Percentiles rank a stretch among this genome's conserved stretches.
Evolutionary conservation across 2,113 vertebrate species (phyloP).

Genomic region (Anthoscopus minutus): DNA sequence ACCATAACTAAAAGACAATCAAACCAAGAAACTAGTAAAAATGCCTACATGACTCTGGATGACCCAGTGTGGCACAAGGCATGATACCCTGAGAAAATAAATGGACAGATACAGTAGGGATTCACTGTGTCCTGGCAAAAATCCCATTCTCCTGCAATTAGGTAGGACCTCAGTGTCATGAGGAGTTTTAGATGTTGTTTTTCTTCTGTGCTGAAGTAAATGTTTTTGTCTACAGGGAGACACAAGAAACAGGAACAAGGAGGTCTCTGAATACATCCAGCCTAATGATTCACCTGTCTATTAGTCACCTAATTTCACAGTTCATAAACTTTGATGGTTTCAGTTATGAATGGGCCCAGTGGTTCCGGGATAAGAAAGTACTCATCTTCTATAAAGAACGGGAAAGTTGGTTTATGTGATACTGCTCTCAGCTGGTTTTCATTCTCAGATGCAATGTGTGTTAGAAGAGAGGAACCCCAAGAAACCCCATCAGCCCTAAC

Average conservation of each 20-base stretch:
- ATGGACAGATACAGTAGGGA: background rate
- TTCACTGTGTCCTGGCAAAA: background rate
- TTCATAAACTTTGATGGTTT: constrained; percentile 48
- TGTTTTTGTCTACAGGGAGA: constrained; percentile 2
- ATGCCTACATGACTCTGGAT: fast-evolving
- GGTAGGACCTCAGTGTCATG: background rate
- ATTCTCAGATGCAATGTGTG: background rate
- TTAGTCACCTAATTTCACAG: constrained; percentile 57
- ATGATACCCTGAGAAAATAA: background rate
- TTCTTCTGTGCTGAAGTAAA: background rate
- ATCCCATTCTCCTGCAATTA: background rate
- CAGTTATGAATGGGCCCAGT: background rate
- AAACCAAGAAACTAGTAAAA: background rate
- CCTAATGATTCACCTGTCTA: constrained; percentile 43
- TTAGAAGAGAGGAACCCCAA: background rate
- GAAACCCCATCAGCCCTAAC: background rate
- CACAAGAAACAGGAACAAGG: background rate
- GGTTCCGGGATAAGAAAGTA: background rate
- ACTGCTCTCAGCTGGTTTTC: background rate
- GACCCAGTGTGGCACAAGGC: background rate
- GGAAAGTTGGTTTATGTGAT: background rate
- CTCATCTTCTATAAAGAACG: background rate
- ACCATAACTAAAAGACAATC: background rate
- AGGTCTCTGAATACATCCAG: background rate
- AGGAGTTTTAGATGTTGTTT: constrained; percentile 36